Evolutionary conservation across 2,797 vertebrate species (phyloP).

Genomic region (Bufotes viridis): DNA sequence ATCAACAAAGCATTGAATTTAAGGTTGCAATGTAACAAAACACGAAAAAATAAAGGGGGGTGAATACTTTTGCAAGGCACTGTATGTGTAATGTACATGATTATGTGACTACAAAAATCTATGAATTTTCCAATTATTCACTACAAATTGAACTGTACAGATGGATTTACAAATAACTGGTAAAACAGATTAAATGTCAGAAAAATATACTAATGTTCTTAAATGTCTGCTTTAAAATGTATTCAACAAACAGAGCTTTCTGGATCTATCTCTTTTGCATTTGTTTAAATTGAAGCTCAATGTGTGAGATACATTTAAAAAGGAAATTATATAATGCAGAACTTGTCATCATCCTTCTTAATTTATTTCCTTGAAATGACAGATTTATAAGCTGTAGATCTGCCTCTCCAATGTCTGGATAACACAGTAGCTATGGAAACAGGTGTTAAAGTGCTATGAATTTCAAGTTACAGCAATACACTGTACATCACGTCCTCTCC

Average conservation of each 20-base stretch:
- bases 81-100: too few relatives aligned
- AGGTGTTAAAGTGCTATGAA: constrained; percentile 81
- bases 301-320: constrained; percentile 71
- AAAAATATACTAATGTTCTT: background rate
- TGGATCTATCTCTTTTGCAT: constrained; percentile 69
- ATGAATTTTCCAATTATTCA: background rate
- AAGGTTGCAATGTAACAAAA: too few relatives aligned
- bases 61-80: too few relatives aligned
- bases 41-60: too few relatives aligned
- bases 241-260: constrained; percentile 70
- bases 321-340: constrained; percentile 77
- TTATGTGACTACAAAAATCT: background rate
- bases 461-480: constrained; percentile 78
- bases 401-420: constrained; percentile 79
- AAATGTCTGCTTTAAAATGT: constrained; percentile 55
- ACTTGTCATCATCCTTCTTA: constrained; percentile 77
- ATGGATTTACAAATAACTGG: background rate
- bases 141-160: background rate
- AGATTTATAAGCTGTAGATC: constrained; percentile 75
- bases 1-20: too few relatives aligned
- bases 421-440: constrained; percentile 84
- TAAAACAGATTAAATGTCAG: background rate
- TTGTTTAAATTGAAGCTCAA: constrained; percentile 64
- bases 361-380: constrained; percentile 83
- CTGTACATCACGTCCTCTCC: constrained; percentile 72